Evolutionary conservation across 1,140 invertebrate species (phyloP).

Genomic region (Brachionus plicatilis): DNA sequence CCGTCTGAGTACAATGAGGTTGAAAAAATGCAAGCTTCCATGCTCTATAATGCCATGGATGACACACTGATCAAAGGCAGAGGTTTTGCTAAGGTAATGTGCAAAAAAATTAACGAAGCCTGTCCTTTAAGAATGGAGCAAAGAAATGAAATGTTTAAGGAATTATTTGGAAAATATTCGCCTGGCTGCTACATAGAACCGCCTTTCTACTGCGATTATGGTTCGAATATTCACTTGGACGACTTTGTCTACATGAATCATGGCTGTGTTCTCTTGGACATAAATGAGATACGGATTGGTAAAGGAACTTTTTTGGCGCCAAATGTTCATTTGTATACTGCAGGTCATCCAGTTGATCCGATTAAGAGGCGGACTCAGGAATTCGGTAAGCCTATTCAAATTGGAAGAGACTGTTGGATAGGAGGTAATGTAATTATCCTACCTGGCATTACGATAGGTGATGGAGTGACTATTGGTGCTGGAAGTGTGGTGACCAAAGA

Average conservation of each 20-base stretch:
- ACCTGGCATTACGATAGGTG: slow-evolving; percentile 46
- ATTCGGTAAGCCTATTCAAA: slow-evolving; percentile 16
- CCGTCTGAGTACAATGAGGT: background rate
- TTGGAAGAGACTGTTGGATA: slow-evolving; percentile 44
- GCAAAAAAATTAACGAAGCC: background rate
- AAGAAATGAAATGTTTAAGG: background rate
- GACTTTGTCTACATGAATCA: slow-evolving; percentile 44
- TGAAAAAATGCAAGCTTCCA: slow-evolving; percentile 13
- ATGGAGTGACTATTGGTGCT: slow-evolving; percentile 45
- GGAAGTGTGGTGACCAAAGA: slow-evolving; percentile 45
- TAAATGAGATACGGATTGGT: slow-evolving; percentile 42
- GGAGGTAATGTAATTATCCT: slow-evolving; percentile 43
- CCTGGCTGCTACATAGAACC: background rate
- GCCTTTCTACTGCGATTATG: slow-evolving; percentile 35
- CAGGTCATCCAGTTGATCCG: slow-evolving; percentile 43
- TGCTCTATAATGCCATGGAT: background rate
- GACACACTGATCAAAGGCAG: background rate
- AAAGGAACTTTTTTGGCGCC: slow-evolving; percentile 43
- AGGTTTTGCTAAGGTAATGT: background rate
- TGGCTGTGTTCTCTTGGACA: slow-evolving; percentile 45
- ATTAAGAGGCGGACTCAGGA: slow-evolving; percentile 3
- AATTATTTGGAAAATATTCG: background rate
- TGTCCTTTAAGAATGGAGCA: background rate
- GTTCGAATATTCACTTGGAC: slow-evolving; percentile 38
- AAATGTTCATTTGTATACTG: slow-evolving; percentile 42